These are phyloP conservation scores for Danio choprae DNA, from an alignment of 2,797 vertebrate species.

Conservation along the genomic window DNA sequence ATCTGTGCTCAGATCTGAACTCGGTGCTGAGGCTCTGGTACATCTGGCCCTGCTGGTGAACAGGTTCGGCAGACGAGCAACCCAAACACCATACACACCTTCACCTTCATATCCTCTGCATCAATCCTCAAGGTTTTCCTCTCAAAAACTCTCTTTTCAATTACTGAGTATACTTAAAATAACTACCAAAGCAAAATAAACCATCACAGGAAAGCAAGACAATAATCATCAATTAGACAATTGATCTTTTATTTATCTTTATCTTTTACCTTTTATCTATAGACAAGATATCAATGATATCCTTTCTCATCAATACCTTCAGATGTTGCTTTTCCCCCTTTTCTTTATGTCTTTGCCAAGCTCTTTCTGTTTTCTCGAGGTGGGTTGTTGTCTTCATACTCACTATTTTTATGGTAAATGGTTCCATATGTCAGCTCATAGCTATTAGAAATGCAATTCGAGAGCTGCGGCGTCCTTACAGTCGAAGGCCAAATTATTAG, in stretches of 20 bases:
- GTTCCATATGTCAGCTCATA: conserved; percentile 22
- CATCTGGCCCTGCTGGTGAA: conserved; percentile 74
- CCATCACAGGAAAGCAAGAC: background rate
- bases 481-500: too few species aligned
- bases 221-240: background rate
- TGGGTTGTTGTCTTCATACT: background rate
- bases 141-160: too few species aligned
- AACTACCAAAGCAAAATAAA: background rate
- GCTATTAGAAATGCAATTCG: conserved; percentile 8
- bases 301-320: background rate
- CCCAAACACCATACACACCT: conserved; percentile 17
- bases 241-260: too few species aligned
- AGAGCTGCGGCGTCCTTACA: too few species aligned
- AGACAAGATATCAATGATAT: too few species aligned
- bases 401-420: conserved; percentile 28
- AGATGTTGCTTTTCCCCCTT: background rate
- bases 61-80: conserved; percentile 59
- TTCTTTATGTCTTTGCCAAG: background rate
- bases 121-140: background rate
- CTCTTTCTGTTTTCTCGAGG: background rate
- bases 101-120: background rate
- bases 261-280: too few species aligned
- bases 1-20: conserved; percentile 61
- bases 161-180: background rate
- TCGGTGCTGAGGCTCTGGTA: conserved; percentile 68